These are phyloP conservation scores for Tridacna gigas DNA, from an alignment of 2,888 invertebrate genomes.

Conservation along the genomic window DNA sequence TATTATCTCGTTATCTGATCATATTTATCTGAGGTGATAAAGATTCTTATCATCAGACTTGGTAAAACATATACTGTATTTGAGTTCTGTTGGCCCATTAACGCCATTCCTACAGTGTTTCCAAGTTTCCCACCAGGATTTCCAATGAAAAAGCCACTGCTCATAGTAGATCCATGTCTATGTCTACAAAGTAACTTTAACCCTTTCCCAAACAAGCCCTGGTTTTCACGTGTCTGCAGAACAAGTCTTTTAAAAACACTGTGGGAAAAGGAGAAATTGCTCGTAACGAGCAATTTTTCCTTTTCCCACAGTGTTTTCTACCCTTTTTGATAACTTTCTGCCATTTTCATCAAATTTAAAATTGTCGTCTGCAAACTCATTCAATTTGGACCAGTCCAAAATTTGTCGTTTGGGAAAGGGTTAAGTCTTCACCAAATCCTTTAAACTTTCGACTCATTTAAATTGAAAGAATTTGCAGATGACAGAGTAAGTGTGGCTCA, in stretches of 20 bases:
- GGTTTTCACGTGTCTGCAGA: no score
- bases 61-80: background rate
- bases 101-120: no score
- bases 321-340: background rate
- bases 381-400: no score
- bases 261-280: slow-evolving; percentile 16
- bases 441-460: no score
- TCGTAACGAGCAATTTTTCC: slow-evolving; percentile 2
- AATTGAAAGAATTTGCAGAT: no score
- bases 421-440: no score
- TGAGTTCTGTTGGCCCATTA: no score
- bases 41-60: slow-evolving; percentile 20
- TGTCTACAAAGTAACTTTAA: background rate
- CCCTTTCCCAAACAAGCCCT: background rate
- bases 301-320: slow-evolving; percentile 4
- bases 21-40: slow-evolving; percentile 13
- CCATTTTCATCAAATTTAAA: no score
- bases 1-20: slow-evolving; percentile 27
- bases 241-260: background rate
- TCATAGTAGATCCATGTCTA: background rate
- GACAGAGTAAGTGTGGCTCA: no score
- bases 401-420: no score
- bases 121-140: no score
- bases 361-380: no score
- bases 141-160: background rate